Conservation (phyloP, 2,797 vertebrate species). For the Pachyuromys duprasi region DNA sequence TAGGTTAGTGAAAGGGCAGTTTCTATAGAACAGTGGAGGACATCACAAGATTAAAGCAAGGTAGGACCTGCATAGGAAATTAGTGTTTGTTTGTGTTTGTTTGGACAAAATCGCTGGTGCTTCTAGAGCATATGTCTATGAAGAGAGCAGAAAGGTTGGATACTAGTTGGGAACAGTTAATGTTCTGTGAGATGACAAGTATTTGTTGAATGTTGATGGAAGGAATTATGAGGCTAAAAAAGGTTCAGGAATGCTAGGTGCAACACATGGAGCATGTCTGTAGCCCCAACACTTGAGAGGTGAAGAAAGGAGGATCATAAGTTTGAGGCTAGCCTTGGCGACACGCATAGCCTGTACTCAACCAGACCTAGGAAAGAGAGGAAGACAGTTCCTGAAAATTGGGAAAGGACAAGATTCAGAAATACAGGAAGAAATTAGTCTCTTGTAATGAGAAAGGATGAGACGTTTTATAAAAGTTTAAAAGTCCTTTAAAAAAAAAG, state of each 20-base stretch:
- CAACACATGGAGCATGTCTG: neutral
- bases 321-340: neutral
- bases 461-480: slow-evolving; percentile 6
- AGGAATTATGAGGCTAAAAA: slow-evolving; percentile 1
- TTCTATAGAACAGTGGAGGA: neutral
- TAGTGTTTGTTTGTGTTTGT: neutral
- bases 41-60: neutral
- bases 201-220: slow-evolving; percentile 15
- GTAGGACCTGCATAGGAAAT: neutral
- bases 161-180: neutral
- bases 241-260: neutral
- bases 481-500: neutral
- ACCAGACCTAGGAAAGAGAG: neutral
- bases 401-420: neutral
- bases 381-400: neutral
- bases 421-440: neutral
- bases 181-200: slow-evolving; percentile 9
- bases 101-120: neutral
- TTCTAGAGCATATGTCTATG: neutral
- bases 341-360: neutral
- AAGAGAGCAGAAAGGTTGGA: neutral
- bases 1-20: neutral
- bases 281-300: neutral
- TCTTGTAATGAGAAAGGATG: neutral
- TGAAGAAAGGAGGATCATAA: neutral